Base-by-base conservation (phyloP, 2,888 invertebrate genomes). In the Xestoiulus laeticollis region DNA sequence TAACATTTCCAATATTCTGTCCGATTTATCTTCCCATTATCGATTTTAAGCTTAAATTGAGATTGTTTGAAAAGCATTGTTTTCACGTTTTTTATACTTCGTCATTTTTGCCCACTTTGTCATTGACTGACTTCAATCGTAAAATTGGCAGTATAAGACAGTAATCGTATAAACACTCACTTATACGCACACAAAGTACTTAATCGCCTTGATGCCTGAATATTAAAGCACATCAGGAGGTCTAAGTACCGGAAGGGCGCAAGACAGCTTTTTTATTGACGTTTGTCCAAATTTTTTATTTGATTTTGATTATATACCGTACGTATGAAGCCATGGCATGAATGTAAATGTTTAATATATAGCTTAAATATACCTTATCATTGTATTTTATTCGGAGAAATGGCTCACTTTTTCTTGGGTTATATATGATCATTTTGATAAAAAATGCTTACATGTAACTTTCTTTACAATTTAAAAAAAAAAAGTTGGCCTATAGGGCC, bases 251-350 rank as follows among this genome's bases (percentile, higher is more conserved):
- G 68, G 68, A 68, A 68, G 68, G 68, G 26, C 26, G 10, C 68
- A 68, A 22, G 68, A 68, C 68, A 68, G 26, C 68, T 22, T 68
- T 68, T 68, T 68, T 38, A 68, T 68, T 68, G 68, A 12, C 68
- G 12, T 68, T 68, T 26, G 22, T 26, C 6, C 26, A 1, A 26
- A 12, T 68, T 26, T 68, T n/a, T 68, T 10, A n/a, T 26, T n/a
- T n/a, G n/a, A n/a, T 68, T 68, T 68, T 68, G 22, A 68, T 68
- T 68, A 68, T n/a, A n/a, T n/a, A n/a, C n/a, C n/a, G n/a, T 68
- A 26, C 68, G 68, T 26, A 68, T 68, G 26, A 8, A n/a, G 38
- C 8, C 6, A 68, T 12, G 59, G 5, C 10, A 68, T 68, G 26
- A 68, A 26, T 68, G 26, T 26, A 38, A 38, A 38, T 38, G 38